Base-by-base conservation (phyloP, 2,797 vertebrate species). In the Sebastes steindachneri region DNA sequence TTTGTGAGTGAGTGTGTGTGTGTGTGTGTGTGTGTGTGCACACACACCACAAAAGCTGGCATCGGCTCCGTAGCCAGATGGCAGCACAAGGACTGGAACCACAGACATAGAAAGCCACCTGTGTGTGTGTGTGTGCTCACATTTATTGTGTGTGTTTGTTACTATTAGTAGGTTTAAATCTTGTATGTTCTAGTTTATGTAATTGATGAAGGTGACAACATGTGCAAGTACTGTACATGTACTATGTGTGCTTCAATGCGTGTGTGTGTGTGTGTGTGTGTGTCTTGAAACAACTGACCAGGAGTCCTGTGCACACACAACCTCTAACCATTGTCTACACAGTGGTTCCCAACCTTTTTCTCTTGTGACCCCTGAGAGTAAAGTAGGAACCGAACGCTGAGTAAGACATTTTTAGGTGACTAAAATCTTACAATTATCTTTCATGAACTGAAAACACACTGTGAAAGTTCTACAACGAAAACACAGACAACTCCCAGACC, bases 1-100 rank as follows among this genome's bases (percentile, higher is more conserved):
- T 68, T n/a, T 37, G n/a, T 68, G 41, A 54, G 70, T 63, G 14
- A 15, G 25, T 58, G 55, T 3, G 55, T 58, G 62, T 73, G 62
- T 83, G 75, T 64, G 37, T 68, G 55, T 15, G 55, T 57, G 58
- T 73, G 4, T 26, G 55, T 15, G 55, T 57, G 58, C 69, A 3
- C 77, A 68, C 45, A 23, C 4, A 25, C 28, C 64, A 75, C 51
- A 75, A 73, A 83, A 74, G 66, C 82, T 94, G 93, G 92, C 93
- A 87, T 35, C 78, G 83, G 73, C 79, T 86, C 29, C 85, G 59
- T 85, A 84, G 84, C 86, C 92, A 94, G 93, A 94, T 94, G 93
- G 92, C 83, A 78, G 54, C 82, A 89, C 70, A 62, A 86, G 87
- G 82, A 75, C 81, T 88, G 83, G 78, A 91, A 86, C 73, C 85